These are phyloP conservation scores for Lycopodina hypogea DNA, from an alignment of 37 sponge, comb jelly and placozoan species.

Conservation along the genomic window DNA sequence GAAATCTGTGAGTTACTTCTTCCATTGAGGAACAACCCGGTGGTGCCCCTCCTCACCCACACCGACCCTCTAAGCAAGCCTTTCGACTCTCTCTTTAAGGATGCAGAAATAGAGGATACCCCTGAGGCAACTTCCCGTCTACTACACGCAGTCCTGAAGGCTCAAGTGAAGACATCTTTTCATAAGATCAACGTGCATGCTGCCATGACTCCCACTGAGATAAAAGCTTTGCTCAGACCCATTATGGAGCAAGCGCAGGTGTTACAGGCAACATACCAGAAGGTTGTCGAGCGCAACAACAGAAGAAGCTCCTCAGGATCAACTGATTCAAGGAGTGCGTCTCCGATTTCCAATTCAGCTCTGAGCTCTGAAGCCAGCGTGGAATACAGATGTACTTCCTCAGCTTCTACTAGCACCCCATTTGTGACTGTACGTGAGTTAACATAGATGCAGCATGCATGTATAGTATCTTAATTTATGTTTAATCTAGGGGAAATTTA, in stretches of 20 bases:
- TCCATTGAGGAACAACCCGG: slow-evolving; percentile 38
- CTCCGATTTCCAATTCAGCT: too few relatives aligned
- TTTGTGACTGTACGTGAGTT: slow-evolving; percentile 55
- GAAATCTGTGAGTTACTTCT: neutral
- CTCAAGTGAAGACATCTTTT: slow-evolving; percentile 52
- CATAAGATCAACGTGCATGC: slow-evolving; percentile 85
- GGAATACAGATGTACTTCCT: neutral
- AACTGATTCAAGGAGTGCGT: too few relatives aligned
- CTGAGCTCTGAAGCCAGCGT: neutral
- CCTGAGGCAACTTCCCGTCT: slow-evolving; percentile 49
- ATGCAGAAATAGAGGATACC: neutral
- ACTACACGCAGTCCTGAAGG: slow-evolving; percentile 36
- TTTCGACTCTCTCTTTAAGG: slow-evolving; percentile 15
- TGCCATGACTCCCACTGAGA: slow-evolving; percentile 55
- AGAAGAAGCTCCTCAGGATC: too few relatives aligned
- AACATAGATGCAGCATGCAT: too few relatives aligned
- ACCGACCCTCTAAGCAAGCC: neutral
- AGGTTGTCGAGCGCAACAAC: neutral
- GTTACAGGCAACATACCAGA: slow-evolving; percentile 11
- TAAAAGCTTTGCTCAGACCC: slow-evolving; percentile 37
- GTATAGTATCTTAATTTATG: too few relatives aligned
- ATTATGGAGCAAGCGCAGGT: slow-evolving; percentile 34
- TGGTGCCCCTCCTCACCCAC: slow-evolving; percentile 22
- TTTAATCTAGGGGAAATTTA: neutral
- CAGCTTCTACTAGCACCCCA: slow-evolving; percentile 10